A percentile compares a stretch with the other conserved stretches of the same genome.
Evolutionary conservation across 2,113 vertebrate genomes (phyloP).

Genomic region (Bufo bufo): DNA sequence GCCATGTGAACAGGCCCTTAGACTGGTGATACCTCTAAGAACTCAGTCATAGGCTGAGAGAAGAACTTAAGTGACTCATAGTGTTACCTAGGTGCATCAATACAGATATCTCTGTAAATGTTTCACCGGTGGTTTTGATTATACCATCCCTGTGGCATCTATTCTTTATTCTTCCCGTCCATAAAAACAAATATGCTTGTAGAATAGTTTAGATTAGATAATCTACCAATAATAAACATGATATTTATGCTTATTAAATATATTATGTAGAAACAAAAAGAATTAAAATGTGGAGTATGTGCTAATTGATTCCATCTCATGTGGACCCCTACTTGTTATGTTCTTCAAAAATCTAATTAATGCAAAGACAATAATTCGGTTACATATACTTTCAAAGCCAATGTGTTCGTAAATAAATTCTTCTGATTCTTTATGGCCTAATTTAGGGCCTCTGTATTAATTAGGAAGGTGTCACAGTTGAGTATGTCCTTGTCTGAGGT

Average conservation of each 20-base stretch:
- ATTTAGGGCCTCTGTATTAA: slow-evolving; percentile 65
- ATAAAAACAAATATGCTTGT: background rate
- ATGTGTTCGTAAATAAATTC: slow-evolving; percentile 66
- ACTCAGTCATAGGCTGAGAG: background rate
- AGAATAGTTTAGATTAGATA: background rate
- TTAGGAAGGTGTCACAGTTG: slow-evolving; percentile 68
- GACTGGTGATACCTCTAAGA: background rate
- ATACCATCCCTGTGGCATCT: background rate
- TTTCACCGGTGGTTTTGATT: background rate
- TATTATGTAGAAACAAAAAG: slow-evolving; percentile 3
- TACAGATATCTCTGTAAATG: background rate
- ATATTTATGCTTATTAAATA: slow-evolving; percentile 28
- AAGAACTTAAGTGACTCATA: background rate
- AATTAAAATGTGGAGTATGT: slow-evolving; percentile 33
- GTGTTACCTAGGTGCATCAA: background rate
- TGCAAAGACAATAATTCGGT: slow-evolving; percentile 59
- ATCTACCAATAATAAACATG: slow-evolving; percentile 17
- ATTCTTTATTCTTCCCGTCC: background rate
- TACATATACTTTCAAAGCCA: slow-evolving; percentile 66
- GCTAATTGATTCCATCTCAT: slow-evolving; percentile 61
- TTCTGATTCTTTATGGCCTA: slow-evolving; percentile 64
- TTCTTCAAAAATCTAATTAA: slow-evolving; percentile 71
- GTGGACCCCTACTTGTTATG: slow-evolving; percentile 55
- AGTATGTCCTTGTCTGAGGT: slow-evolving; percentile 33
- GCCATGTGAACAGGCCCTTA: background rate